These are phyloP conservation scores for Phymanthus crucifer DNA, from an alignment of 92 coral and sea anemone species.

Conservation along the genomic window DNA sequence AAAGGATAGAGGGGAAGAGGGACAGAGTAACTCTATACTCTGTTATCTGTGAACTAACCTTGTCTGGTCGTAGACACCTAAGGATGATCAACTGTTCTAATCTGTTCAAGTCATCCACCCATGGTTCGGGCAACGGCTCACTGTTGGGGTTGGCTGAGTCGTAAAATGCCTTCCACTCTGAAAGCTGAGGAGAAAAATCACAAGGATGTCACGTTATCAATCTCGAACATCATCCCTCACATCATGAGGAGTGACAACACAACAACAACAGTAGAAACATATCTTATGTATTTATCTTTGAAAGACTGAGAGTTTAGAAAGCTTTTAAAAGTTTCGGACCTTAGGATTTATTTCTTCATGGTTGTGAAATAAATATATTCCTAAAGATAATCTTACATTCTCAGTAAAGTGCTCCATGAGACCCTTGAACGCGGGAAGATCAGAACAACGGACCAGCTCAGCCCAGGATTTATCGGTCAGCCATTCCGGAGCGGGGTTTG, in stretches of 20 bases:
- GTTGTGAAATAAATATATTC: background rate
- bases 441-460: slow-evolving; percentile 90
- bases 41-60: slow-evolving; percentile 51
- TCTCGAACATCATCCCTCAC: background rate
- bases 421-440: slow-evolving; percentile 76
- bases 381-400: slow-evolving; percentile 56
- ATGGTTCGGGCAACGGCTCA: slow-evolving; percentile 86
- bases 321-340: too few relatives aligned
- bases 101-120: slow-evolving; percentile 89
- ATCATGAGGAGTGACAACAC: too few relatives aligned
- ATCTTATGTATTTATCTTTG: too few relatives aligned
- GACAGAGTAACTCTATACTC: too few relatives aligned
- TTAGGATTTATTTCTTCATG: too few relatives aligned
- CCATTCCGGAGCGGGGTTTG: slow-evolving; percentile 95
- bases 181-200: slow-evolving; percentile 39
- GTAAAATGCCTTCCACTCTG: slow-evolving; percentile 83
- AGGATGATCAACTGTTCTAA: slow-evolving; percentile 81
- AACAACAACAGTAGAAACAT: too few relatives aligned
- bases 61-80: slow-evolving; percentile 93
- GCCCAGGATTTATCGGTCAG: slow-evolving; percentile 99
- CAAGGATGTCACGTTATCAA: background rate
- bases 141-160: slow-evolving; percentile 90
- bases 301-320: too few relatives aligned
- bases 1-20: background rate
- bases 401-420: slow-evolving; percentile 80